These are phyloP conservation scores for Anaspis maculata DNA, from an alignment of 2,888 invertebrate genomes.

Conservation along the genomic window DNA sequence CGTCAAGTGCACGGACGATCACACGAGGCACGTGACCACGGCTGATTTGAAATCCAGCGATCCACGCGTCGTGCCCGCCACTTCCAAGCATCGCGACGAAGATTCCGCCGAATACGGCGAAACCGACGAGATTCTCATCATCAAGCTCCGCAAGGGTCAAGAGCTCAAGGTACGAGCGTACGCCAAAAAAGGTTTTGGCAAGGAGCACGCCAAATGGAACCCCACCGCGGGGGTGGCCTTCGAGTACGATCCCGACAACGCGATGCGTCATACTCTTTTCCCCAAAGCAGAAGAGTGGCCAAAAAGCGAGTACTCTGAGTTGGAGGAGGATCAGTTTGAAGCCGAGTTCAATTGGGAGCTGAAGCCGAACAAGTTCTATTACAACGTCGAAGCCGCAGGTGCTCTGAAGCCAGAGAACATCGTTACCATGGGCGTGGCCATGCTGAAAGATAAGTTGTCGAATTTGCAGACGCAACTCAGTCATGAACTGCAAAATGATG, in stretches of 20 bases:
- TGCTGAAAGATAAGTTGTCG: slow-evolving; percentile 89
- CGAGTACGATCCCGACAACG: slow-evolving; percentile 98
- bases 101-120: slow-evolving; percentile 92
- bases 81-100: slow-evolving; percentile 84
- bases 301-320: slow-evolving; percentile 91
- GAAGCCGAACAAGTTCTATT: slow-evolving; percentile 95
- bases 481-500: slow-evolving; percentile 80
- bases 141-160: slow-evolving; percentile 74
- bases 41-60: slow-evolving; percentile 92
- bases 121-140: slow-evolving; percentile 76
- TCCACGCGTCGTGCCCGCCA: slow-evolving; percentile 85
- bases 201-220: slow-evolving; percentile 99
- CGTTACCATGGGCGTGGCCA: slow-evolving; percentile 88
- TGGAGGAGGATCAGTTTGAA: slow-evolving; percentile 90
- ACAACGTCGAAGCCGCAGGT: slow-evolving; percentile 93
- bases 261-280: slow-evolving; percentile 88
- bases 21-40: slow-evolving; percentile 92
- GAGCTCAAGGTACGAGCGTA: slow-evolving; percentile 87
- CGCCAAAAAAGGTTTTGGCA: slow-evolving; percentile 92
- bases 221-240: slow-evolving; percentile 97
- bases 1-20: slow-evolving; percentile 90
- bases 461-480: slow-evolving; percentile 90
- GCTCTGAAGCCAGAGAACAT: slow-evolving; percentile 94
- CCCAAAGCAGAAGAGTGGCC: slow-evolving; percentile 99
- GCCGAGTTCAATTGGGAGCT: slow-evolving; percentile 90